phyloP scores from a whole-genome alignment of 2,113 vertebrate species.

The Oenanthe melanoleuca region DNA sequence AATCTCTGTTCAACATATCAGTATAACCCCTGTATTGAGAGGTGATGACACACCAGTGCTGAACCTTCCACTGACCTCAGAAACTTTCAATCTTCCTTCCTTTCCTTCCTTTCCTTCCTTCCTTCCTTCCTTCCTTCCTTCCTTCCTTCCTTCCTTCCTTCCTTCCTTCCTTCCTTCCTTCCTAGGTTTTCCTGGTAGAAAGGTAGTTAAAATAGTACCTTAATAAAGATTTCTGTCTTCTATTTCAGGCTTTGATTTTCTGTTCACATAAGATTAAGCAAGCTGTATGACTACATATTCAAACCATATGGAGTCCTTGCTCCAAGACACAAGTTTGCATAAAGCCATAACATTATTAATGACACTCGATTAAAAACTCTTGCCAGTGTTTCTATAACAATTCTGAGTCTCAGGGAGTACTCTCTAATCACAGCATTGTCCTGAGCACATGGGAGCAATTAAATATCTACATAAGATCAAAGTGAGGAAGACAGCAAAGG shows the following conservation, averaged over 20 bases:
- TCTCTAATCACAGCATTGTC: not conserved
- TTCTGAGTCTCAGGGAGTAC: not conserved
- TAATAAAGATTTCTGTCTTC: not conserved
- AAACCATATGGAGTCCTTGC: not conserved
- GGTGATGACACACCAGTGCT: not conserved
- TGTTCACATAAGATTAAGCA: not conserved
- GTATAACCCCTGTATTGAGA: fast-evolving
- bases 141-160: too few species aligned
- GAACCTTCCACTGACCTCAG: not conserved
- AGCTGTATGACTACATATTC: not conserved
- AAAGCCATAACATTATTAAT: not conserved
- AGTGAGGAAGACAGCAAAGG: not conserved
- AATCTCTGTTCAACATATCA: not conserved
- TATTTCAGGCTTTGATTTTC: not conserved
- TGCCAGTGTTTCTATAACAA: not conserved
- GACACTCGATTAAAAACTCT: not conserved
- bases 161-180: not conserved
- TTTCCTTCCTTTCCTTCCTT: too few species aligned
- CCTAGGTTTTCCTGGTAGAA: not conserved
- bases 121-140: too few species aligned
- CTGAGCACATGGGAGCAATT: not conserved
- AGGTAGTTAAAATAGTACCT: not conserved
- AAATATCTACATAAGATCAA: not conserved
- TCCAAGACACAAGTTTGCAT: not conserved
- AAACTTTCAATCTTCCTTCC: not conserved